Conservation (phyloP, 2,888 invertebrate species). For the Meteorus cinctellus region DNA sequence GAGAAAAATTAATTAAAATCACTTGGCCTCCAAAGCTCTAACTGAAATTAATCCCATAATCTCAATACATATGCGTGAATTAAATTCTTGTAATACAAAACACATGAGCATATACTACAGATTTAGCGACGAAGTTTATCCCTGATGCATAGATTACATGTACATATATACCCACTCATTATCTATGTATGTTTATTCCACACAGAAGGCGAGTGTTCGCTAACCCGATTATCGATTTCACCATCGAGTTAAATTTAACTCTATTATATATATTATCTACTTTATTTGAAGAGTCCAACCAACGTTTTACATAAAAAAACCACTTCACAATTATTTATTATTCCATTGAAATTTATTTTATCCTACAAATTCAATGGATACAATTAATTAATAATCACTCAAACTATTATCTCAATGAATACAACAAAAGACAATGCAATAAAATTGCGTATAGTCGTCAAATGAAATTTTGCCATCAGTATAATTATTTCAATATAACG, state of each 20-base stretch:
- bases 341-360: background rate
- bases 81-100: too few species aligned
- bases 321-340: background rate
- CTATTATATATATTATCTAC: slow-evolving; percentile 6
- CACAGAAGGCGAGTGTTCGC: slow-evolving; percentile 3
- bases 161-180: background rate
- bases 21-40: too few species aligned
- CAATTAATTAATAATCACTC: too few species aligned
- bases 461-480: background rate
- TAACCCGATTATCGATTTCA: slow-evolving; percentile 39
- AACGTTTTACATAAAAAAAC: background rate
- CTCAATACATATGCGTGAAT: too few species aligned
- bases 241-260: slow-evolving; percentile 41
- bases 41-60: too few species aligned
- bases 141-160: too few species aligned
- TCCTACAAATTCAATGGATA: background rate
- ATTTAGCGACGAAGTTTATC: too few species aligned
- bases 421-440: background rate
- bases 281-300: background rate
- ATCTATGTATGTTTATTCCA: background rate
- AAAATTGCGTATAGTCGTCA: background rate
- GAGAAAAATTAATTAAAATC: too few species aligned
- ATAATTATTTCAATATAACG: background rate
- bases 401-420: too few species aligned
- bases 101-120: too few species aligned